These are phyloP conservation scores for Hippasteria phrygiana DNA, from an alignment of 53 echinoderm and acorn worm species.

Conservation along the genomic window DNA sequence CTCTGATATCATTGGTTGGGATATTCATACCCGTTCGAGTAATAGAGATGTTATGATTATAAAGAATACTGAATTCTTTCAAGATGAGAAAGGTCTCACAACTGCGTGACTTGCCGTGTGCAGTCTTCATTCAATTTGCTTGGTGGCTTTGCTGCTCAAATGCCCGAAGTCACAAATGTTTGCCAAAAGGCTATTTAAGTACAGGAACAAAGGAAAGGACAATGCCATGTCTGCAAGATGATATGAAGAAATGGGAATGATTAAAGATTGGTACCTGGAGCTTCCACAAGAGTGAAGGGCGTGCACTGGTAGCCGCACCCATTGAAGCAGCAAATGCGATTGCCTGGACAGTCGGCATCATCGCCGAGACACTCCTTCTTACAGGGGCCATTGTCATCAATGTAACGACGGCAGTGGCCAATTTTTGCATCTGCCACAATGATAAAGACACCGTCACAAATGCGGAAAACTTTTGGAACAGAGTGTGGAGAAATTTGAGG, in stretches of 20 bases:
- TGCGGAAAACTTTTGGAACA: neutral
- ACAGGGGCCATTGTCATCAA: slow-evolving; percentile 38
- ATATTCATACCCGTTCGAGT: too few relatives aligned
- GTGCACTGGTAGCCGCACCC: slow-evolving; percentile 62
- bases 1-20: too few relatives aligned
- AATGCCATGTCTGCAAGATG: too few relatives aligned
- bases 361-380: slow-evolving; percentile 39
- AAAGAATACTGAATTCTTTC: too few relatives aligned
- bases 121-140: too few relatives aligned
- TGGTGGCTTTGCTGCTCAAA: too few relatives aligned
- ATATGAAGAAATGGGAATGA: neutral
- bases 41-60: too few relatives aligned
- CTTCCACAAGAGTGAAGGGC: neutral
- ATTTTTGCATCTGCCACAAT: slow-evolving; percentile 40
- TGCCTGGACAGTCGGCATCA: slow-evolving; percentile 56
- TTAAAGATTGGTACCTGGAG: slow-evolving; percentile 2
- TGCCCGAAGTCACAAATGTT: too few relatives aligned
- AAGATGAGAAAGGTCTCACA: too few relatives aligned
- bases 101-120: too few relatives aligned
- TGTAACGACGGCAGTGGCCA: slow-evolving; percentile 37
- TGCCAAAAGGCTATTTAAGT: too few relatives aligned
- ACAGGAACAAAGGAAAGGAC: too few relatives aligned
- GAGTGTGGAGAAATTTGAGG: neutral
- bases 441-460: neutral
- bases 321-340: slow-evolving; percentile 57